Conservation (phyloP, 1,140 invertebrate species). For the Drosophila yakuba region DNA sequence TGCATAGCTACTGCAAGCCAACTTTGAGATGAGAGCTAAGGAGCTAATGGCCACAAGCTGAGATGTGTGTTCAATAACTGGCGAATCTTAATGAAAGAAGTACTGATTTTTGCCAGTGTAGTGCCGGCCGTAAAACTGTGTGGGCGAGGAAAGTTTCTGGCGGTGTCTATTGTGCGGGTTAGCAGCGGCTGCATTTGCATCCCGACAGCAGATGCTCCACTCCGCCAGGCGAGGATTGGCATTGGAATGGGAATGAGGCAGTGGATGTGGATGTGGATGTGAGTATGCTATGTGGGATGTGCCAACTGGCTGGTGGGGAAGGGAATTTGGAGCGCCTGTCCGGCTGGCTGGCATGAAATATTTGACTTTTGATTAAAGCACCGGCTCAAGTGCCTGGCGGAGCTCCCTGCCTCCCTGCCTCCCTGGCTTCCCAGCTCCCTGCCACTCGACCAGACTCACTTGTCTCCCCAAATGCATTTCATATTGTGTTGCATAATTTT, state of each 20-base stretch:
- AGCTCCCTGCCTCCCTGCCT: slow-evolving; percentile 20
- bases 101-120: not conserved
- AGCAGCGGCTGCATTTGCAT: slow-evolving; percentile 72
- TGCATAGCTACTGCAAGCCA: no score
- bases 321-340: slow-evolving; percentile 26
- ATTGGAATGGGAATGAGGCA: no score
- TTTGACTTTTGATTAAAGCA: slow-evolving; percentile 83
- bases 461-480: slow-evolving; percentile 81
- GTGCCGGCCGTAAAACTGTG: slow-evolving; percentile 10
- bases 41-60: no score
- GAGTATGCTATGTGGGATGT: not conserved
- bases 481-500: slow-evolving; percentile 82
- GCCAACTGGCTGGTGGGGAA: not conserved
- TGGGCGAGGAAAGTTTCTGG: slow-evolving; percentile 11
- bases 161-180: slow-evolving; percentile 70
- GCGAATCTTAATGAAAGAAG: no score
- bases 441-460: slow-evolving; percentile 81
- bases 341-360: slow-evolving; percentile 71
- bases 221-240: slow-evolving; percentile 9
- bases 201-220: slow-evolving; percentile 76
- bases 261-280: not conserved
- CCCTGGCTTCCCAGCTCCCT: slow-evolving; percentile 17
- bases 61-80: no score
- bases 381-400: slow-evolving; percentile 74
- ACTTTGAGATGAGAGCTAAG: no score